Percentiles rank a stretch among this genome's conserved stretches.
Evolutionary conservation across 2,888 invertebrate species (phyloP).

Genomic region (Acleris cristana): DNA sequence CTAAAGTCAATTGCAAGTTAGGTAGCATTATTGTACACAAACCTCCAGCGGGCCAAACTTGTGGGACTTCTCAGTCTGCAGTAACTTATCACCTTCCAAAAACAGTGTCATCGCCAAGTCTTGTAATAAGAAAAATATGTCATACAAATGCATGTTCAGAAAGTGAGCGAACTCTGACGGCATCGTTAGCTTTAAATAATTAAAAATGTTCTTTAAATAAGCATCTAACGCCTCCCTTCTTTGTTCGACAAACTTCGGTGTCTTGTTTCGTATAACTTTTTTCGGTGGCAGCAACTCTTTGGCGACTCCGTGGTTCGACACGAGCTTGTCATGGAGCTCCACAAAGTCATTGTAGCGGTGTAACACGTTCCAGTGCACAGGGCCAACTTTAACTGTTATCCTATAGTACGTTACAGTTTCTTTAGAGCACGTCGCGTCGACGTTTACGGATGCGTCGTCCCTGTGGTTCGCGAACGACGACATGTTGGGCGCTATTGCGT

Average conservation of each 20-base stretch:
- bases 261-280: constrained; percentile 95
- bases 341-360: constrained; percentile 96
- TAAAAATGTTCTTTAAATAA: constrained; percentile 91
- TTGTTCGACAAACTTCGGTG: constrained; percentile 93
- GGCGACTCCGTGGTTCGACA: constrained; percentile 90
- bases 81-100: constrained; percentile 88
- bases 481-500: constrained; percentile 76
- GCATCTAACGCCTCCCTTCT: constrained; percentile 90
- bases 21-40: constrained; percentile 39
- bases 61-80: constrained; percentile 85
- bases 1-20: background rate
- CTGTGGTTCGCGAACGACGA: constrained; percentile 89
- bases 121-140: constrained; percentile 93
- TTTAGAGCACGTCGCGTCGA: constrained; percentile 86
- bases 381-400: constrained; percentile 87
- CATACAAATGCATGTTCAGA: constrained; percentile 94
- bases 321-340: constrained; percentile 93
- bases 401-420: constrained; percentile 89
- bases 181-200: constrained; percentile 90
- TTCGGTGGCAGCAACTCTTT: constrained; percentile 96
- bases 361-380: constrained; percentile 91
- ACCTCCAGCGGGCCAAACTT: constrained; percentile 92
- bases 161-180: constrained; percentile 93
- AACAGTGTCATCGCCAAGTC: constrained; percentile 91
- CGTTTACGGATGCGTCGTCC: constrained; percentile 86